phyloP scores from a whole-genome alignment of 2,888 invertebrate genomes.

The Actias luna region DNA sequence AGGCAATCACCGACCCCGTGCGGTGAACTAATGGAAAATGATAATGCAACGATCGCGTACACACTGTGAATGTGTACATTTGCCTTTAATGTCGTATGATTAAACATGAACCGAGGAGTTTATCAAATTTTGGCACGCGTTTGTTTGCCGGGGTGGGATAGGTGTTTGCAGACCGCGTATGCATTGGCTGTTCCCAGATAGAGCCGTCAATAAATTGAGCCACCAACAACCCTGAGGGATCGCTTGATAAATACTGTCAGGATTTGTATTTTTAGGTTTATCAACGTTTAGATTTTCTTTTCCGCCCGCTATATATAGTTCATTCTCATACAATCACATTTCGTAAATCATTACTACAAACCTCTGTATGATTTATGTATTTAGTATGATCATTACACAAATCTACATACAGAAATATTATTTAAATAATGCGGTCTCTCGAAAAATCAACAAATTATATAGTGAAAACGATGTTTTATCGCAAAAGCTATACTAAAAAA shows the following conservation, averaged over 20 bases:
- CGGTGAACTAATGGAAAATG: slow-evolving; percentile 63
- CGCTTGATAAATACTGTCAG: slow-evolving; percentile 60
- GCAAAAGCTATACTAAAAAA: neutral
- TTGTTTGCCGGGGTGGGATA: slow-evolving; percentile 60
- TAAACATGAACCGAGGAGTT: slow-evolving; percentile 76
- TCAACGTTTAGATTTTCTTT: slow-evolving; percentile 18
- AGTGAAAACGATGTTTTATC: too few relatives aligned
- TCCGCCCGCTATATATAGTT: too few relatives aligned
- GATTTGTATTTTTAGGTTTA: slow-evolving; percentile 22
- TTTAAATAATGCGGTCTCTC: too few relatives aligned
- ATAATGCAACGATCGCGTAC: slow-evolving; percentile 63
- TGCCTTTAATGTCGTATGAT: slow-evolving; percentile 70
- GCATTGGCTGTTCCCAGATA: slow-evolving; percentile 66
- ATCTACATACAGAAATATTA: too few relatives aligned
- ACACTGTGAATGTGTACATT: slow-evolving; percentile 52
- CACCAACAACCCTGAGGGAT: slow-evolving; percentile 66
- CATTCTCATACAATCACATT: neutral
- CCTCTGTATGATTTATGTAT: neutral
- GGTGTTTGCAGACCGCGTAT: slow-evolving; percentile 73
- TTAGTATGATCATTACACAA: too few relatives aligned
- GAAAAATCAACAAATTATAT: neutral
- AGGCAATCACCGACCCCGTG: slow-evolving; percentile 46
- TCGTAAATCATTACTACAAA: neutral
- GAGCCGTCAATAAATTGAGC: slow-evolving; percentile 71
- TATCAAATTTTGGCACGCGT: slow-evolving; percentile 80